These are phyloP conservation scores for Siniperca chuatsi DNA, from an alignment of 2,113 vertebrate species.

Conservation along the genomic window DNA sequence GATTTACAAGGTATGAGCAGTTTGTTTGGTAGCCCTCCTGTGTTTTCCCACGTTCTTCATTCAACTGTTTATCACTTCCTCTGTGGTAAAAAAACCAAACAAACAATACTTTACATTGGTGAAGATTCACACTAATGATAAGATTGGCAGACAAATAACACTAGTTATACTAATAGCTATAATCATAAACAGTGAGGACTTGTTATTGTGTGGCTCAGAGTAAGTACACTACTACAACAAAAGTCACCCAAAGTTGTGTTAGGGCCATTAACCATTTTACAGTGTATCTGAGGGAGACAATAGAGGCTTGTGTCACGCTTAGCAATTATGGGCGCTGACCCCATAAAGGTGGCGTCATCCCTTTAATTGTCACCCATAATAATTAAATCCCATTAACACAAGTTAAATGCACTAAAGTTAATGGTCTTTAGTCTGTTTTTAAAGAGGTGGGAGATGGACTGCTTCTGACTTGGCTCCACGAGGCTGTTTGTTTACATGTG, in stretches of 20 bases:
- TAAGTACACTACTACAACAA: background rate
- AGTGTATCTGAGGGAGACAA: slow-evolving; percentile 53
- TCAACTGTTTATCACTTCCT: background rate
- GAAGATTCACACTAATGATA: background rate
- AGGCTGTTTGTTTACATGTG: slow-evolving; percentile 70
- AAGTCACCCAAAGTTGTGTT: slow-evolving; percentile 39
- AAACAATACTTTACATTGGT: background rate
- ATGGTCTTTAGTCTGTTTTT: slow-evolving; percentile 35
- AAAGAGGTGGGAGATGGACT: slow-evolving; percentile 1
- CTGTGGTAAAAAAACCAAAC: background rate
- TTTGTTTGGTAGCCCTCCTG: slow-evolving; percentile 23
- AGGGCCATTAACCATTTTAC: slow-evolving; percentile 61
- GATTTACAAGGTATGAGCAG: slow-evolving; percentile 1
- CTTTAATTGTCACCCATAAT: slow-evolving; percentile 60
- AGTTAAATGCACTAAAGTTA: slow-evolving; percentile 40
- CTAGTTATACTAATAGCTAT: background rate
- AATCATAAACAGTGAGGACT: background rate
- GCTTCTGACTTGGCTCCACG: slow-evolving; percentile 6
- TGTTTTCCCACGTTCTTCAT: background rate
- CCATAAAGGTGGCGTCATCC: slow-evolving; percentile 65
- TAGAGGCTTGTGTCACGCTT: slow-evolving; percentile 59
- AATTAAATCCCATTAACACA: slow-evolving; percentile 63
- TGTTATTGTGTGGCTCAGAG: background rate
- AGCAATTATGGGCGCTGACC: slow-evolving; percentile 66
- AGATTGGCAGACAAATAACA: background rate